Evolutionary conservation across 2,888 invertebrate species (phyloP), one percentile per base, ranked within the genome.

Genomic region (Ophioninae sp.): DNA sequence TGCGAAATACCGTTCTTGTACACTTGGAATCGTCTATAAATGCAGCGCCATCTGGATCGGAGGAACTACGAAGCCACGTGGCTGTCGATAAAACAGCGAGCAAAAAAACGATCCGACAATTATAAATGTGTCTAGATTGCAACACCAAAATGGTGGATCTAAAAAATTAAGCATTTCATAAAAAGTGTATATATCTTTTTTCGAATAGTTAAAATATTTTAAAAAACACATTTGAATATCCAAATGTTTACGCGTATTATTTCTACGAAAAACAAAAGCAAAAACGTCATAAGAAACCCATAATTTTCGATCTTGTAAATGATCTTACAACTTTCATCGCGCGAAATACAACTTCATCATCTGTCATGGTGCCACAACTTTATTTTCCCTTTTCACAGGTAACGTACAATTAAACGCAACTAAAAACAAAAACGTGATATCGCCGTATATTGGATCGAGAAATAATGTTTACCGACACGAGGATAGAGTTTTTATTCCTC

Each of bases 361-460:
- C n/a, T n/a, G 21, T 59, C 57, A 17, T 59, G 23, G 64, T 77
- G 77, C 73, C 17, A 44, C 30, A 62, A 82, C 39, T 78, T 82
- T 82, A 78, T 88, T 88, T 84, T 74, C 73, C 82, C 87, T 85
- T 89, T 90, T 90, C 90, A 91, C 90, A 91, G 88, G 88, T 88
- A 86, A 88, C 86, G 88, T 88, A 87, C 81, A 88, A 84, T 81
- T 88, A 87, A 85, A 87, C 85, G 83, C 76, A 75, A 85, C 82
- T 75, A 39, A 81, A 64, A 61, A 30, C 74, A 67, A 64, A 82
- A 50, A 72, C 30, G 30, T 59, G 79, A 41, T 37, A 20, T 76
- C 62, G 67, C 75, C 50, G 68, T 65, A 69, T 65, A 61, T 75
- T 79, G 20, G 70, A 67, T 82, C 74, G 23, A 64, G n/a, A 65